Base-by-base conservation (phyloP, 1,140 invertebrate species). In the Orchesella cincta region DNA sequence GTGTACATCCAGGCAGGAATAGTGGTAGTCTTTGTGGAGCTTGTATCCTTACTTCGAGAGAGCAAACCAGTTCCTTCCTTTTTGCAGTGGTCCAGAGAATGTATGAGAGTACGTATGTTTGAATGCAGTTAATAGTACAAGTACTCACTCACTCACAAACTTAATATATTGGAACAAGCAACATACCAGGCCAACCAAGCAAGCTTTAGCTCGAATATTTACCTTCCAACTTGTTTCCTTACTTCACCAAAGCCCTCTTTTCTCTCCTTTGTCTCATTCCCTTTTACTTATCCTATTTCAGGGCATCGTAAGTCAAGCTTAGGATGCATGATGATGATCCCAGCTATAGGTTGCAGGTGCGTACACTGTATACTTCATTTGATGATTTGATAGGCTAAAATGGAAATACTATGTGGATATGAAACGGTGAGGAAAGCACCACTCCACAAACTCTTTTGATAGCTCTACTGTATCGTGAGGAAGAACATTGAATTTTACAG, bases 211-310 rank as follows among this genome's bases (percentile, higher is more conserved):
- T 67, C 31, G 1, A 67, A 67, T 67, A 33, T 67, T 67, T 67
- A 67, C 62, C 62, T 67, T 67, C 33, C 62, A 67, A 67, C 62
- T 67, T 67, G 62, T 67, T 67, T 67, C 62, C 12, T 67, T 26
- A 26, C 33, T 18, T 67, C 31, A 16, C 26, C 26, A 67, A 67
- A 67, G 8, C 8, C 62, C 23, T 57, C 12, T 57, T 67, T 67
- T 23, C 62, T 57, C 26, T 67, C 12, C 62, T 57, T 67, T 67
- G 31, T 29, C 62, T 67, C 62, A 16, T 67, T 5, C 31, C 12
- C 62, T 67, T 67, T 67, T 29, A 67, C 62, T 67, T 33, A 31
- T 12, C 62, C 62, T 67, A 8, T 67, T 67, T 33, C 29, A 5
- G n/a, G n/a, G n/a, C n/a, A n/a, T n/a, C n/a, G 39, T 20, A 46